Percentiles rank a stretch among this genome's conserved stretches.
phyloP scores from a whole-genome alignment of 2,113 vertebrate species.

The Peromyscus polionotus region DNA sequence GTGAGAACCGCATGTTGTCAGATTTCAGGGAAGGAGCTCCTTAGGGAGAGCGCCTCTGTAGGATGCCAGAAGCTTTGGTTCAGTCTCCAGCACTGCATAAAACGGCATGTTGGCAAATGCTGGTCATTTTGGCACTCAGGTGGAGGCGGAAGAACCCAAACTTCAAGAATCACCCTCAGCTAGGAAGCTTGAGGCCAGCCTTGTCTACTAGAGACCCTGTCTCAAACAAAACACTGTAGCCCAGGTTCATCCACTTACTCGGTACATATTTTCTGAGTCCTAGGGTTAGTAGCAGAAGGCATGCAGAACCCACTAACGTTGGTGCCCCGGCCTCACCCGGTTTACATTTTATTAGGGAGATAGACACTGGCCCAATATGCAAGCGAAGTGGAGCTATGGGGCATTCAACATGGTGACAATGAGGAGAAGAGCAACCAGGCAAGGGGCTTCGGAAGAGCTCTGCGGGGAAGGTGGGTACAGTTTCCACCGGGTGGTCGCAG shows the following conservation, averaged over 20 bases:
- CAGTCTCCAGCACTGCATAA: neutral
- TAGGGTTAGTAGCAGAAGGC: neutral
- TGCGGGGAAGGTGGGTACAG: fast-evolving
- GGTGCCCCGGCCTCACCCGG: neutral
- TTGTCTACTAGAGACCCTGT: neutral
- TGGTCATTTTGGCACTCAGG: neutral
- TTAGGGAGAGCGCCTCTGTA: neutral
- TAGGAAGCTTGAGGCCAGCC: neutral
- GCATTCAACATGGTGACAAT: neutral
- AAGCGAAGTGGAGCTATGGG: neutral
- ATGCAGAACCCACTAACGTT: neutral
- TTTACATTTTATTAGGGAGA: neutral
- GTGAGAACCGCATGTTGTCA: neutral
- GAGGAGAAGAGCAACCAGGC: neutral
- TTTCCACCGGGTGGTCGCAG: neutral
- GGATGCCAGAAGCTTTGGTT: neutral
- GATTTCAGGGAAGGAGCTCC: neutral
- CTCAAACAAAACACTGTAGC: neutral
- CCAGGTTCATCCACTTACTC: neutral
- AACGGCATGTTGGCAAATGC: neutral
- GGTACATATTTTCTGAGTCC: neutral
- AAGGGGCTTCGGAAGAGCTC: neutral
- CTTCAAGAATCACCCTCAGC: neutral
- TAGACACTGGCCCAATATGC: neutral
- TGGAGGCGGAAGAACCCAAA: neutral